Conservation (phyloP, 64 coral and sea anemone genomes). For the Platygyra sinensis region DNA sequence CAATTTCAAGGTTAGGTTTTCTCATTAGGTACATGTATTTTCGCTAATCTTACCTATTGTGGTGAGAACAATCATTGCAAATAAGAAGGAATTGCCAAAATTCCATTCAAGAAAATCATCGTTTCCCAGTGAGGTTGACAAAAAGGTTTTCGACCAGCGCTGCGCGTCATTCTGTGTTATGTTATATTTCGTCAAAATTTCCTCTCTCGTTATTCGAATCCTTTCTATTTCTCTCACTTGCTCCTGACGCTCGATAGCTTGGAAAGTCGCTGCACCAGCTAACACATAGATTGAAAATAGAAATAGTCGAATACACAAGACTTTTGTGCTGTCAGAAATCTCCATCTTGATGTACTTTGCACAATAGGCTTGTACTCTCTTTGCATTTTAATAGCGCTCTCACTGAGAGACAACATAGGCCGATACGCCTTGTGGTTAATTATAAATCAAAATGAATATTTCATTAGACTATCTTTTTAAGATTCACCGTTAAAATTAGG, state of each 20-base stretch:
- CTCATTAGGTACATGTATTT: background rate
- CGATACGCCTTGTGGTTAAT: constrained; percentile 6
- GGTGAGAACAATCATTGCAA: constrained; percentile 73
- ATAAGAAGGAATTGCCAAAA: constrained; percentile 82
- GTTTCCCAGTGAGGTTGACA: background rate
- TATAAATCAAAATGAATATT: constrained; percentile 6
- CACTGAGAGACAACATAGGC: background rate
- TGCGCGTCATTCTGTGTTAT: constrained; percentile 46
- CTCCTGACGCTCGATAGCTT: constrained; percentile 50
- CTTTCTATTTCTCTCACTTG: background rate
- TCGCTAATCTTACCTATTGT: constrained; percentile 76
- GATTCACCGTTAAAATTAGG: background rate
- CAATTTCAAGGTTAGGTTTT: background rate
- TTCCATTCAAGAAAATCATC: constrained; percentile 64
- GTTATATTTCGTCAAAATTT: constrained; percentile 68
- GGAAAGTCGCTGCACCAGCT: constrained; percentile 56
- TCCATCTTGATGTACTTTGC: constrained; percentile 21
- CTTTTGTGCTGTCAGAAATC: constrained; percentile 22
- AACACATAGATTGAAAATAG: constrained; percentile 52
- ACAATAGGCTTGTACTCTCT: background rate
- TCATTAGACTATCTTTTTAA: background rate
- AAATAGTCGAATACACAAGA: constrained; percentile 38
- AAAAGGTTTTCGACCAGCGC: constrained; percentile 33
- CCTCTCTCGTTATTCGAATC: background rate
- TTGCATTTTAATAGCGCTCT: background rate